A percentile compares a stretch with the other conserved stretches of the same genome.
These are phyloP conservation scores for Leptopterna dolabrata DNA, from an alignment of 2,888 invertebrate genomes.

Conservation along the genomic window DNA sequence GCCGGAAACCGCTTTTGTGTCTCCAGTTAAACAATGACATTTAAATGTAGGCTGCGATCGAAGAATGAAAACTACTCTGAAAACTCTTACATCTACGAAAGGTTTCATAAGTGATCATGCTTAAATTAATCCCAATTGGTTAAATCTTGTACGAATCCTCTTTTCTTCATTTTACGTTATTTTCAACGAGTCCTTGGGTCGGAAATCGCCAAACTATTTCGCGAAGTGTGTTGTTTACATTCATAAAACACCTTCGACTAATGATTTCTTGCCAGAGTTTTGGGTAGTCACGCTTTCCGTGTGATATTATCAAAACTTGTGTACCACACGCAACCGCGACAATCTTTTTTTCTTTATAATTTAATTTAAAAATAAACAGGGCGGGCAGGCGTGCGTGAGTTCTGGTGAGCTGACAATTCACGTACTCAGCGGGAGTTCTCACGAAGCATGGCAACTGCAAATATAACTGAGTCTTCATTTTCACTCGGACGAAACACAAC, in stretches of 20 bases:
- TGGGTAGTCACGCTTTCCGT: not conserved
- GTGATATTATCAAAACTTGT: constrained; percentile 10
- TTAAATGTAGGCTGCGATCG: too few species aligned
- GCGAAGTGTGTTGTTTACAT: not conserved
- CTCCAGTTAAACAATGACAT: too few species aligned
- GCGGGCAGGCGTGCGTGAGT: not conserved
- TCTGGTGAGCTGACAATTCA: not conserved
- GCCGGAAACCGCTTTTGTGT: too few species aligned
- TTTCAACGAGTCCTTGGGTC: too few species aligned
- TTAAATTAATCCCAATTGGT: too few species aligned
- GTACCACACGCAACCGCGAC: constrained; percentile 7
- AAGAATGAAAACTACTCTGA: too few species aligned
- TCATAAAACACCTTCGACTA: not conserved
- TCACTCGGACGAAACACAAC: not conserved
- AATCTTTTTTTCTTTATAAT: constrained; percentile 16
- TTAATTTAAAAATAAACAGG: constrained; percentile 26
- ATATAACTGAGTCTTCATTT: not conserved
- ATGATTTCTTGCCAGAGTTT: not conserved
- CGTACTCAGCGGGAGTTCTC: not conserved
- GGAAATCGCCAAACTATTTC: not conserved
- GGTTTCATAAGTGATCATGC: too few species aligned
- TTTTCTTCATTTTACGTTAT: too few species aligned
- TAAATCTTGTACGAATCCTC: too few species aligned
- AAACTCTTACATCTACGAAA: too few species aligned
- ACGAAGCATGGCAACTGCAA: not conserved